A percentile compares a stretch with the other conserved stretches of the same genome.
Conservation (phyloP, 2,888 invertebrate genomes). For the Brachyopa scutellaris region DNA sequence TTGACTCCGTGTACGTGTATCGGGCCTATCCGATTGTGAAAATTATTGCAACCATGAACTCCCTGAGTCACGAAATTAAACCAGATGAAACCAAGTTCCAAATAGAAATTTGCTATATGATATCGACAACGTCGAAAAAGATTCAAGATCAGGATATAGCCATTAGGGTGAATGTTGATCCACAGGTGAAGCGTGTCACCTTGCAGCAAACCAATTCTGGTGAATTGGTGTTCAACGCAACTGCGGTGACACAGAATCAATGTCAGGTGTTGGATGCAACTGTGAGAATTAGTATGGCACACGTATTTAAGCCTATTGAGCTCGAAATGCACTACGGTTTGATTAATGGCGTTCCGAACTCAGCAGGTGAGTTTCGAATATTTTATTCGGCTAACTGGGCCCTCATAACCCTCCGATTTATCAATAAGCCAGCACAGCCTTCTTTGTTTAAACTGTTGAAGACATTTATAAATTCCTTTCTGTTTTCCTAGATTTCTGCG, state of each 20-base stretch:
- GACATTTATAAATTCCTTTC: not conserved
- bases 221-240: constrained; percentile 77
- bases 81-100: constrained; percentile 79
- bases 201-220: constrained; percentile 76
- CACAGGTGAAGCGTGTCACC: constrained; percentile 79
- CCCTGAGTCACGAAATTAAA: constrained; percentile 80
- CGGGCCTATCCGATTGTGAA: constrained; percentile 82
- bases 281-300: constrained; percentile 79
- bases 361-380: constrained; percentile 78
- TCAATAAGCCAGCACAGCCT: no score
- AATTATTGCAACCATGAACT: constrained; percentile 78
- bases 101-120: constrained; percentile 78
- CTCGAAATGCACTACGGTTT: constrained; percentile 80
- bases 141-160: constrained; percentile 77
- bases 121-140: constrained; percentile 76
- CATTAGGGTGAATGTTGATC: constrained; percentile 78
- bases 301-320: constrained; percentile 81
- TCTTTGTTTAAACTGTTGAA: no score
- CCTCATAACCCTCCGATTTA: no score
- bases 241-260: constrained; percentile 75
- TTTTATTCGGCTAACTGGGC: no score
- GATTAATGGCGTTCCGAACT: constrained; percentile 78
- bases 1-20: constrained; percentile 81
- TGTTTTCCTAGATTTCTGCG: constrained; percentile 78
- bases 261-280: constrained; percentile 78